A percentile compares a stretch with the other conserved stretches of the same genome.
These are phyloP conservation scores for Oligia latruncula DNA, from an alignment of 2,888 invertebrate species.

Conservation along the genomic window DNA sequence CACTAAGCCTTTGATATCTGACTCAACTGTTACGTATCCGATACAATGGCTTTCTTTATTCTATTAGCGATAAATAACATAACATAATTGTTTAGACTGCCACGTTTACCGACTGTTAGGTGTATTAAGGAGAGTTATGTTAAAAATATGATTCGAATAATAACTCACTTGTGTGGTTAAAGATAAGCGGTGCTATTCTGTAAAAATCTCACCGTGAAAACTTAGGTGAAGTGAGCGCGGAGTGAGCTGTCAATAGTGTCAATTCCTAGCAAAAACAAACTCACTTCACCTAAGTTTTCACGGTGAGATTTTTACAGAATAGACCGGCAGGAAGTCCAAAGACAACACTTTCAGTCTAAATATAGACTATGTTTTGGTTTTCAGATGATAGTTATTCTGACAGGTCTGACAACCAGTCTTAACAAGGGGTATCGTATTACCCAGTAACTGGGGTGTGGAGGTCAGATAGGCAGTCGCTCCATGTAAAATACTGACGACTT, in stretches of 20 bases:
- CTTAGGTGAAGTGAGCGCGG: no score
- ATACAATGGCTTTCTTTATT: slow-evolving; percentile 62
- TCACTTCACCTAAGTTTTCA: no score
- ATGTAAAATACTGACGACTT: no score
- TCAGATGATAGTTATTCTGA: not conserved
- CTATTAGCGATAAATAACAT: slow-evolving; percentile 38
- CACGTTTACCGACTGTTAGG: not conserved
- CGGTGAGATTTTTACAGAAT: no score
- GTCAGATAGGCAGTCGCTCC: no score
- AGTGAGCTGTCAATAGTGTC: no score
- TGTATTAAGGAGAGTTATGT: not conserved
- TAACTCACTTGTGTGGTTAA: not conserved
- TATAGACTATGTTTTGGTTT: not conserved
- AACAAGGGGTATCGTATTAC: no score
- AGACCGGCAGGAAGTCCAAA: not conserved
- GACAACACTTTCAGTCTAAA: not conserved
- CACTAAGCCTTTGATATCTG: slow-evolving; percentile 23
- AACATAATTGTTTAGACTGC: slow-evolving; percentile 24
- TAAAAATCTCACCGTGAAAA: no score
- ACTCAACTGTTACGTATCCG: slow-evolving; percentile 41
- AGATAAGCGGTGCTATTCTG: not conserved
- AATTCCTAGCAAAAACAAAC: no score
- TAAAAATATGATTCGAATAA: not conserved
- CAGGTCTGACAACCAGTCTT: not conserved
- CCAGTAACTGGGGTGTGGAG: no score